Evolutionary conservation across 2,113 vertebrate species (phyloP).

Genomic region (Pteropus alecto): DNA sequence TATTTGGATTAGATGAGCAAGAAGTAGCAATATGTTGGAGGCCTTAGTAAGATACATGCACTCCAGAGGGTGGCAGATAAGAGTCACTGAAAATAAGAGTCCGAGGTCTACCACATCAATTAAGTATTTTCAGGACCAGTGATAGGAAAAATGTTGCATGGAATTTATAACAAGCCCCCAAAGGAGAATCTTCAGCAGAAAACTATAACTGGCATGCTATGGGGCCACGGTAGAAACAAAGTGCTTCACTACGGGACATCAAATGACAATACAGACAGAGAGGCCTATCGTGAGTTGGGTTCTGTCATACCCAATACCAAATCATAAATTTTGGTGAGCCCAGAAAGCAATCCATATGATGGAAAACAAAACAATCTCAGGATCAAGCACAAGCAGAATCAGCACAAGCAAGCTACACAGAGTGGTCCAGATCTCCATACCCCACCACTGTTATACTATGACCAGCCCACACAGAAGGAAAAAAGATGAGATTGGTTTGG

Average conservation of each 20-base stretch:
- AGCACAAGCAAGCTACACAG: background rate
- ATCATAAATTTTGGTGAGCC: background rate
- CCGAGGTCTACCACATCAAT: background rate
- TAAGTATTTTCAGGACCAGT: background rate
- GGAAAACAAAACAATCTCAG: background rate
- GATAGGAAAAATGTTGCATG: background rate
- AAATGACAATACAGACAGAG: too few relatives aligned
- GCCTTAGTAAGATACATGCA: background rate
- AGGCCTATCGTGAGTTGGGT: background rate
- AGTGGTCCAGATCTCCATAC: background rate
- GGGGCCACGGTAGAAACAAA: background rate
- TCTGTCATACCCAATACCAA: background rate
- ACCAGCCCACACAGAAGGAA: background rate
- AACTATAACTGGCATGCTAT: background rate
- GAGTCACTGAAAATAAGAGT: background rate
- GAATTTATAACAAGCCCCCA: background rate
- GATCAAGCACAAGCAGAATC: background rate
- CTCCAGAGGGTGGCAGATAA: background rate
- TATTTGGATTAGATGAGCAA: background rate
- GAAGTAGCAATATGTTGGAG: background rate
- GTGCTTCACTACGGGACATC: background rate
- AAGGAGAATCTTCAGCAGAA: background rate
- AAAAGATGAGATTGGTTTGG: background rate
- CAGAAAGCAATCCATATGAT: background rate
- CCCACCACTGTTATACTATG: background rate